Conservation (phyloP, 1,140 invertebrate genomes). For the Branchinecta lindahli region DNA sequence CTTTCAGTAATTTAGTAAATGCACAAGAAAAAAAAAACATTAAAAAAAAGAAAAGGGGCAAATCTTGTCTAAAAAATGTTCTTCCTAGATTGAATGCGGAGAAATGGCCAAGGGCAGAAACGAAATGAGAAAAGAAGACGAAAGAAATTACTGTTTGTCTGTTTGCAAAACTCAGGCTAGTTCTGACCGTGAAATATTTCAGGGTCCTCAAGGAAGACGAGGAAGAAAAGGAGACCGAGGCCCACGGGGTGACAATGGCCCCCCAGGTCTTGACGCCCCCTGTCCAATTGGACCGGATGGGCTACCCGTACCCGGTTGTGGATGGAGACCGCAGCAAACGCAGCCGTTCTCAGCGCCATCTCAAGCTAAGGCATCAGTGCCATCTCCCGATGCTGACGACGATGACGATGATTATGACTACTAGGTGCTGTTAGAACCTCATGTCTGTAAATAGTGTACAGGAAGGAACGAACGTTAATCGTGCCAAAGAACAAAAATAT, state of each 20-base stretch:
- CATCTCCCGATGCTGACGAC: not conserved
- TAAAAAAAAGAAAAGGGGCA: no score
- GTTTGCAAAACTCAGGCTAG: no score
- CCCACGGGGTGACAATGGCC: slow-evolving; percentile 82
- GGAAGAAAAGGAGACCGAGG: slow-evolving; percentile 79
- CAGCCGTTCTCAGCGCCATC: not conserved
- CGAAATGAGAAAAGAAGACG: no score
- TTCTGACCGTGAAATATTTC: slow-evolving; percentile 23
- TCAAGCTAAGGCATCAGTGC: not conserved
- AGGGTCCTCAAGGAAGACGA: slow-evolving; percentile 72
- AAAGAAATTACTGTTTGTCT: no score
- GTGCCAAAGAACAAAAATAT: not conserved
- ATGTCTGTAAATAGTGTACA: not conserved
- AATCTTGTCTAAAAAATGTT: no score
- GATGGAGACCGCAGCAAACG: slow-evolving; percentile 56
- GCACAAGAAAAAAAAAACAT: no score
- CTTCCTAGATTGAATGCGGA: no score
- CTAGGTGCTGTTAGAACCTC: not conserved
- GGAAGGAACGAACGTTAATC: not conserved
- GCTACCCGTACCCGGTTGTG: slow-evolving; percentile 81
- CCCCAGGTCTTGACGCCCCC: slow-evolving; percentile 88
- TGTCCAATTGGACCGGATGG: slow-evolving; percentile 88
- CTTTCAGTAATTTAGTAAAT: no score
- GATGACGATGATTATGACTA: slow-evolving; percentile 1
- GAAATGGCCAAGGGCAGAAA: no score